A percentile compares a stretch with the other conserved stretches of the same genome.
phyloP scores from a whole-genome alignment of 2,797 vertebrate genomes.

The Xerus rutilus region DNA sequence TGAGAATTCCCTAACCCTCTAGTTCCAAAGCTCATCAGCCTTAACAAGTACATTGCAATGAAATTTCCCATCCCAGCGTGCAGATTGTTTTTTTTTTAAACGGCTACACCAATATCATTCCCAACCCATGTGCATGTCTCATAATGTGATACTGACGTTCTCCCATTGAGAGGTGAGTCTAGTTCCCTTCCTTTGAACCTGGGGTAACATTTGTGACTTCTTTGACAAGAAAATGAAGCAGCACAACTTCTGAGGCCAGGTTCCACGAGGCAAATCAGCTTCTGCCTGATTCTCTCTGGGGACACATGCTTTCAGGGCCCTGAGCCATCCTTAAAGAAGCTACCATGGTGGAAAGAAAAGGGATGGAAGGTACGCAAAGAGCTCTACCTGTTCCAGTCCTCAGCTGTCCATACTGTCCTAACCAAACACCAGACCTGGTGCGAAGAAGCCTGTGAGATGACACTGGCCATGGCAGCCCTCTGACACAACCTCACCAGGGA shows the following conservation, averaged over 20 bases:
- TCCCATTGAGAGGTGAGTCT: accelerated
- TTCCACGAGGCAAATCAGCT: neutral
- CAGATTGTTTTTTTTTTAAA: neutral
- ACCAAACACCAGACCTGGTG: neutral
- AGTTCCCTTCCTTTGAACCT: neutral
- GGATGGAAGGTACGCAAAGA: neutral
- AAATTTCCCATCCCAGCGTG: neutral
- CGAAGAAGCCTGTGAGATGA: neutral
- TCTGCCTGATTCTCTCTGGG: neutral
- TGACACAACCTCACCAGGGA: neutral
- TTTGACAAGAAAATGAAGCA: neutral
- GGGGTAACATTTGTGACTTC: neutral
- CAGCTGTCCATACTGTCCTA: neutral
- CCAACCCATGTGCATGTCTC: neutral
- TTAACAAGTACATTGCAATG: neutral
- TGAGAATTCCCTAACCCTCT: neutral
- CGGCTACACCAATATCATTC: neutral
- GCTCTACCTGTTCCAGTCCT: neutral
- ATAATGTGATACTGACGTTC: neutral
- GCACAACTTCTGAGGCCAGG: neutral
- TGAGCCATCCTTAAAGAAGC: neutral
- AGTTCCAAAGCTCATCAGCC: neutral
- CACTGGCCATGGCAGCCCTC: neutral
- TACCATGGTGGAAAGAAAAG: neutral
- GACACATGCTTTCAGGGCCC: neutral